phyloP scores from a whole-genome alignment of 2,797 vertebrate species.

The Microctenopoma lineatum region DNA sequence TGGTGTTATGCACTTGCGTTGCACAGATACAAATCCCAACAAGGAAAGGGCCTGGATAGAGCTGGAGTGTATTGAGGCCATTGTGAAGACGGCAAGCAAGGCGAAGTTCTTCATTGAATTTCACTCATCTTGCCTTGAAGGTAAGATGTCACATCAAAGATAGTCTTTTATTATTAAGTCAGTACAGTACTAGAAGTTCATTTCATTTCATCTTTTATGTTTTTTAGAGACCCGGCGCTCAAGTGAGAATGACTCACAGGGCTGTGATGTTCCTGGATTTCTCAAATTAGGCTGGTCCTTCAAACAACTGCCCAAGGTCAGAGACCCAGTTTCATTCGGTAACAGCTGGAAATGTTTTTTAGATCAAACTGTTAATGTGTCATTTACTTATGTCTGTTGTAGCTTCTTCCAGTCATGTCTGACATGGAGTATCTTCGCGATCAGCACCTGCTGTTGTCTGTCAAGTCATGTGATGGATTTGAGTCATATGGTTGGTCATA shows the following conservation, averaged over 20 bases:
- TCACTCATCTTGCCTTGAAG: slow-evolving; percentile 85
- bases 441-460: slow-evolving; percentile 86
- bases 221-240: slow-evolving; percentile 83
- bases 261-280: slow-evolving; percentile 85
- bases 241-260: slow-evolving; percentile 85
- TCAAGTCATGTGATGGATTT: slow-evolving; percentile 88
- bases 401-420: slow-evolving; percentile 83
- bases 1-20: slow-evolving; percentile 6
- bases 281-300: slow-evolving; percentile 87
- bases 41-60: slow-evolving; percentile 83
- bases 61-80: slow-evolving; percentile 84
- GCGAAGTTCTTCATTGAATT: slow-evolving; percentile 88
- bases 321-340: not conserved
- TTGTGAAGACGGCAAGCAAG: slow-evolving; percentile 88
- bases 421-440: slow-evolving; percentile 85
- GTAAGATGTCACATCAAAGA: slow-evolving; percentile 50
- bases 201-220: not conserved
- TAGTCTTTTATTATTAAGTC: not conserved
- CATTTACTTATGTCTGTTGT: slow-evolving; percentile 28
- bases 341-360: not conserved
- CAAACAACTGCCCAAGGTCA: slow-evolving; percentile 87
- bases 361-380: slow-evolving; percentile 7
- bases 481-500: slow-evolving; percentile 86
- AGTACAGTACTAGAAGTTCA: not conserved
- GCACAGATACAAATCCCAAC: slow-evolving; percentile 68